A percentile compares a stretch with the other conserved stretches of the same genome.
Conservation (phyloP, 2,888 invertebrate species). For the Xanthia togata region DNA sequence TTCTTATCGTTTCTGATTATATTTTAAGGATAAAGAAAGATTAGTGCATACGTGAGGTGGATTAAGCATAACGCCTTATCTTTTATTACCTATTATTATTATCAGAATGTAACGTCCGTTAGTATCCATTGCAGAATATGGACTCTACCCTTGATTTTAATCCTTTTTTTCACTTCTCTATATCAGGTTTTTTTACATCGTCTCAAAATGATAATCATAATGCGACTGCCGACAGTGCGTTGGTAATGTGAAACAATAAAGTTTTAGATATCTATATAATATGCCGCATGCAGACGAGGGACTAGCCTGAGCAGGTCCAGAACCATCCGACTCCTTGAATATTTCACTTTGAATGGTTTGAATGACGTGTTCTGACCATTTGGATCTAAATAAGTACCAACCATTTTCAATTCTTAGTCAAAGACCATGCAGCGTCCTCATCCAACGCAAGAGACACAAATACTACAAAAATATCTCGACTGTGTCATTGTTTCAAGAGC, state of each 20-base stretch:
- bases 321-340: too few species aligned
- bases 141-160: neutral
- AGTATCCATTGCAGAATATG: neutral
- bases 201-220: neutral
- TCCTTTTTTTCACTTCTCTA: neutral
- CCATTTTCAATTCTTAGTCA: neutral
- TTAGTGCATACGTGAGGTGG: constrained; percentile 49
- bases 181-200: neutral
- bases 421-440: neutral
- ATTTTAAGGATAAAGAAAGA: constrained; percentile 45
- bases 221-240: neutral
- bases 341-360: neutral
- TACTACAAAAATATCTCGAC: neutral
- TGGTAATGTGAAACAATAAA: neutral
- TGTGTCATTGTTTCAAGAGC: neutral
- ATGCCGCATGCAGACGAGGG: neutral
- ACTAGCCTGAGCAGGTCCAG: neutral
- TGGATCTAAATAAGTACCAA: neutral
- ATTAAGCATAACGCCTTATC: constrained; percentile 36
- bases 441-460: neutral
- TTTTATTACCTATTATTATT: constrained; percentile 3
- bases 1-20: constrained; percentile 46
- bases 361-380: neutral
- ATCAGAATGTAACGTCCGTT: neutral
- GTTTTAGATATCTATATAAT: neutral